phyloP scores from a whole-genome alignment of 2,888 invertebrate genomes.

The Chaitophorus viminalis region DNA sequence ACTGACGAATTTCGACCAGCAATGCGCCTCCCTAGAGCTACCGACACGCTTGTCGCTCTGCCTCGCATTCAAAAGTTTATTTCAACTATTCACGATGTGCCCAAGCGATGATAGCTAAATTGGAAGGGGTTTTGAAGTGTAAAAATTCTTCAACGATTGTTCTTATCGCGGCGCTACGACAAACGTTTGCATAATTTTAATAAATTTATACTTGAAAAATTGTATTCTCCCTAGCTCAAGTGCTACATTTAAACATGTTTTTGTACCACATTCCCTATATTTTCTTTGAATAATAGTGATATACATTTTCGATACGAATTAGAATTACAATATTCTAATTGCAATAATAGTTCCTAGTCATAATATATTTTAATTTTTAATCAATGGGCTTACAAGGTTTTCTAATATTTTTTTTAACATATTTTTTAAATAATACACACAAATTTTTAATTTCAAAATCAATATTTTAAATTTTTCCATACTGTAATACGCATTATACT shows the following conservation, averaged over 20 bases:
- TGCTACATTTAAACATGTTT: neutral
- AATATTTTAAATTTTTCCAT: too few species aligned
- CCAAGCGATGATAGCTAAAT: neutral
- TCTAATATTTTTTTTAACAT: too few species aligned
- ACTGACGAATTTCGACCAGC: constrained; percentile 49
- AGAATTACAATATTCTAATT: too few species aligned
- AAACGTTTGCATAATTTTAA: neutral
- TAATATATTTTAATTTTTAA: too few species aligned
- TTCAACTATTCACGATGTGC: neutral
- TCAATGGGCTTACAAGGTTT: too few species aligned
- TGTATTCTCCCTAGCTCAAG: neutral
- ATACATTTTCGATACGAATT: too few species aligned
- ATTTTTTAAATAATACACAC: too few species aligned
- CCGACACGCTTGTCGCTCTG: neutral
- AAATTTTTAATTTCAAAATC: too few species aligned
- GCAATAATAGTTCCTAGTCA: too few species aligned
- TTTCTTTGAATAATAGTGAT: too few species aligned
- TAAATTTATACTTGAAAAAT: neutral
- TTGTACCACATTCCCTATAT: too few species aligned
- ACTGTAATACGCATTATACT: too few species aligned
- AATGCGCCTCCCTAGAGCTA: constrained; percentile 36
- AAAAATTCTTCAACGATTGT: neutral
- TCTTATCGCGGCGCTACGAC: neutral
- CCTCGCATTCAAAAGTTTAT: neutral
- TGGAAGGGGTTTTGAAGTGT: neutral